A percentile compares a stretch with the other conserved stretches of the same genome.
These are phyloP conservation scores for Nomada fabriciana DNA, from an alignment of 2,888 invertebrate species.

Conservation along the genomic window DNA sequence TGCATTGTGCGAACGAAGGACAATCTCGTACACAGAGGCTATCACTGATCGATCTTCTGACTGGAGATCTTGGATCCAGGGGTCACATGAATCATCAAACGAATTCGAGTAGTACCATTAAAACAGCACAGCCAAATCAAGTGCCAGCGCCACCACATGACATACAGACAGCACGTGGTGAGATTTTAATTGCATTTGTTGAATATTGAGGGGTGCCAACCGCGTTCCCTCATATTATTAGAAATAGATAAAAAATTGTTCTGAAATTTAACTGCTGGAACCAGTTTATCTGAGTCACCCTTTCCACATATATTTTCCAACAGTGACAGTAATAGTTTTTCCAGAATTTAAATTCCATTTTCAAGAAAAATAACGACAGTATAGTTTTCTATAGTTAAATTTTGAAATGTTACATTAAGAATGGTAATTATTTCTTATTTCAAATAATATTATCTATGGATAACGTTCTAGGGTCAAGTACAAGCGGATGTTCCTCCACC, in stretches of 20 bases:
- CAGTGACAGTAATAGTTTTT: background rate
- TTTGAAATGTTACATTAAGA: too few species aligned
- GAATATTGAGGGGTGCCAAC: too few species aligned
- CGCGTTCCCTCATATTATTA: too few species aligned
- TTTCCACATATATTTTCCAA: background rate
- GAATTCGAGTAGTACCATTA: constrained; percentile 77
- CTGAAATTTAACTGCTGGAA: too few species aligned
- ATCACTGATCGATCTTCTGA: constrained; percentile 89
- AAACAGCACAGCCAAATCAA: constrained; percentile 74
- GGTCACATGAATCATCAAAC: constrained; percentile 80
- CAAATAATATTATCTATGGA: background rate
- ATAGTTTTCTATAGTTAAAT: too few species aligned
- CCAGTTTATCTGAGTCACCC: too few species aligned
- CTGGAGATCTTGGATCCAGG: constrained; percentile 85
- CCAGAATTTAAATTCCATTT: background rate
- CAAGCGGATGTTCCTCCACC: constrained; percentile 80
- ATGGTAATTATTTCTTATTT: background rate
- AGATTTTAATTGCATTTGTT: constrained; percentile 22
- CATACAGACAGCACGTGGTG: constrained; percentile 71
- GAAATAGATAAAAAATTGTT: too few species aligned
- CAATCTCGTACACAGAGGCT: constrained; percentile 87
- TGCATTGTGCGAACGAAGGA: constrained; percentile 79
- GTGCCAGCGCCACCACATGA: constrained; percentile 70
- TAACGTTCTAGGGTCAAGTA: constrained; percentile 78
- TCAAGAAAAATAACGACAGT: too few species aligned